Base-by-base conservation (phyloP, 2,888 invertebrate genomes). In the Ferdinandea cuprea region DNA sequence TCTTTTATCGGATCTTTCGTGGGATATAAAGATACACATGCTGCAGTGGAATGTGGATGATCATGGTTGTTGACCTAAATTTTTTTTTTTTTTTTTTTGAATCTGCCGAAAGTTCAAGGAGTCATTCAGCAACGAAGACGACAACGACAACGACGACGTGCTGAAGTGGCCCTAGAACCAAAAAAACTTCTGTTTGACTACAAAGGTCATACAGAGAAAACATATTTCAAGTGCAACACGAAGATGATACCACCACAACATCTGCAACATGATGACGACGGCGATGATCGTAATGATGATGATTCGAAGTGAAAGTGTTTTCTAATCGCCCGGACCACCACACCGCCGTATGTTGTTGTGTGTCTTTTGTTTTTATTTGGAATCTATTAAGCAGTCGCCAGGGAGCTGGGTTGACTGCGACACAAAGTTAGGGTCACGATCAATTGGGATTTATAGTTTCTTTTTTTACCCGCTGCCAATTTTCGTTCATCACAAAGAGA, bases 261-360 rank as follows among this genome's bases (percentile, higher is more conserved):
- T 77, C 81, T 81, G 81, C 77, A 72, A 72, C 61, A 72, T 72
- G 65, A 37, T 3, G 40, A 69, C 40, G 56, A 61, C 21, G 32
- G 56, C 40, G 65, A 83, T 77, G 66, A 78, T 73, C 72, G 73
- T 54, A 61, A 63, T 37, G 65, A 83, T 77, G 66, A 78, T 73
- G 78, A 78, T 54, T 66, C 37, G 56, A 83, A 83, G 83, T 83
- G 83, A 83, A 83, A 83, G 83, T 83, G 50, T 69, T 83, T 83
- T 78, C 78, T 58, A 72, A 58, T 73, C 68, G 35, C 54, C 19
- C 32, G 35, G 46, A 65, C 65, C 30, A 65, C 71, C 32, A 21
- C 37, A 65, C 65, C 30, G 59, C 71, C 21, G 59, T 46, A 40
- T 79, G 73, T 40, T 71, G 63, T 68, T 54, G 72, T 58, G n/a